Percentiles rank a stretch among this genome's conserved stretches.
These are phyloP conservation scores for Erythrocercus mccallii DNA, from an alignment of 2,113 vertebrate species.

Conservation along the genomic window DNA sequence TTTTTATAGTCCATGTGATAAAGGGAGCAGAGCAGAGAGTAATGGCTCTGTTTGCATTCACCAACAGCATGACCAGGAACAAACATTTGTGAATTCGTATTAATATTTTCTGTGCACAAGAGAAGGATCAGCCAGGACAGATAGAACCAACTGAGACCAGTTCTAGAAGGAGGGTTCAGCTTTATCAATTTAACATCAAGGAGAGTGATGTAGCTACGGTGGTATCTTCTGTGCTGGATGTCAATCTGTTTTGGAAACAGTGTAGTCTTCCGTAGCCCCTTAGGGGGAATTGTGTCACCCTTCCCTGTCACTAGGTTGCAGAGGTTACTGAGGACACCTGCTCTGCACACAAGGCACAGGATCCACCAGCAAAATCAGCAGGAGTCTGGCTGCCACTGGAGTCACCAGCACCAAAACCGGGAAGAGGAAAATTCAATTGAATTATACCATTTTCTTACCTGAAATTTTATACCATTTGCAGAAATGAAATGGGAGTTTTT, in stretches of 20 bases:
- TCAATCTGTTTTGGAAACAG: neutral
- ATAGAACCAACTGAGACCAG: neutral
- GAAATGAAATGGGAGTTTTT: neutral
- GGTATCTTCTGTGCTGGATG: neutral
- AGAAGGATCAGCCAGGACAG: neutral
- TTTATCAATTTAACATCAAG: neutral
- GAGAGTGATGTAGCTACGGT: neutral
- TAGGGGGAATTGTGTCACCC: rapidly evolving
- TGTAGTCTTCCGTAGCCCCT: neutral
- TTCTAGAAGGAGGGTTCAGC: neutral
- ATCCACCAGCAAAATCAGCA: neutral
- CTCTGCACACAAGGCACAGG: neutral
- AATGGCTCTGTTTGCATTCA: neutral
- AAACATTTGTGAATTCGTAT: neutral
- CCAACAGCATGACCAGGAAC: neutral
- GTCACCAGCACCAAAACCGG: neutral
- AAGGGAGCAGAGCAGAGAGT: neutral
- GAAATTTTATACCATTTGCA: neutral
- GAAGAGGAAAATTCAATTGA: neutral
- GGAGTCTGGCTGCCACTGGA: neutral
- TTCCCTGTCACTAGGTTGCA: neutral
- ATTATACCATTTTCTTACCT: neutral
- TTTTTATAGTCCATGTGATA: neutral
- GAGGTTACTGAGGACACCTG: neutral
- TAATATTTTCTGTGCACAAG: neutral